Evolutionary conservation across 2,888 invertebrate species (phyloP).

Genomic region (Adelphocoris suturalis): DNA sequence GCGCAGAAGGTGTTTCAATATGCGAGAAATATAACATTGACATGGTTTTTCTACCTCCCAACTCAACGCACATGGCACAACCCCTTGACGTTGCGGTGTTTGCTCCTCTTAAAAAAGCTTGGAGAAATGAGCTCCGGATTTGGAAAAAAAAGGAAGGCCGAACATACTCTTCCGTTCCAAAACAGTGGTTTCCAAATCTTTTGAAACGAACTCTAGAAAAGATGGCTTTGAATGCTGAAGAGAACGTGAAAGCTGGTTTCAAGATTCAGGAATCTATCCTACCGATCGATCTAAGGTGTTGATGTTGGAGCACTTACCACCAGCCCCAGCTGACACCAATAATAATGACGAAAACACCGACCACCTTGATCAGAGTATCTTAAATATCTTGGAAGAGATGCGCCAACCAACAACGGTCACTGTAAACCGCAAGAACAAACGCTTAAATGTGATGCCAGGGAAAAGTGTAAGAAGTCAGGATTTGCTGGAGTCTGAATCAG

Average conservation of each 20-base stretch:
- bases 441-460: conserved; percentile 8
- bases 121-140: conserved; percentile 72
- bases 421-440: background rate
- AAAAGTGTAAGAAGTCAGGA: conserved; percentile 2
- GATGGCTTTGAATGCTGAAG: background rate
- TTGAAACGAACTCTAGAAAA: conserved; percentile 69
- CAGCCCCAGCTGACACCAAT: background rate
- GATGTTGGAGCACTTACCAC: background rate
- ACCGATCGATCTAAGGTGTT: background rate
- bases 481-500: conserved; percentile 2
- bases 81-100: conserved; percentile 75
- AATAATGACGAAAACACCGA: background rate
- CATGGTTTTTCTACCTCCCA: conserved; percentile 74
- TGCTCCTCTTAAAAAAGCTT: conserved; percentile 73
- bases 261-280: background rate
- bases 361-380: background rate
- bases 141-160: conserved; percentile 55
- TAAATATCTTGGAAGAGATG: background rate
- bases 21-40: conserved; percentile 69
- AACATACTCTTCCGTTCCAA: conserved; percentile 61
- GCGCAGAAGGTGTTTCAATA: background rate
- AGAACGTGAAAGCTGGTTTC: conserved; percentile 1
- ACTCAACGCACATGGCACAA: conserved; percentile 75
- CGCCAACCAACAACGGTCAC: background rate
- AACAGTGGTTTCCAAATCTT: conserved; percentile 70